A percentile compares a stretch with the other conserved stretches of the same genome.
Conservation (phyloP, 1,140 invertebrate genomes). For the Vollenhovia emeryi region DNA sequence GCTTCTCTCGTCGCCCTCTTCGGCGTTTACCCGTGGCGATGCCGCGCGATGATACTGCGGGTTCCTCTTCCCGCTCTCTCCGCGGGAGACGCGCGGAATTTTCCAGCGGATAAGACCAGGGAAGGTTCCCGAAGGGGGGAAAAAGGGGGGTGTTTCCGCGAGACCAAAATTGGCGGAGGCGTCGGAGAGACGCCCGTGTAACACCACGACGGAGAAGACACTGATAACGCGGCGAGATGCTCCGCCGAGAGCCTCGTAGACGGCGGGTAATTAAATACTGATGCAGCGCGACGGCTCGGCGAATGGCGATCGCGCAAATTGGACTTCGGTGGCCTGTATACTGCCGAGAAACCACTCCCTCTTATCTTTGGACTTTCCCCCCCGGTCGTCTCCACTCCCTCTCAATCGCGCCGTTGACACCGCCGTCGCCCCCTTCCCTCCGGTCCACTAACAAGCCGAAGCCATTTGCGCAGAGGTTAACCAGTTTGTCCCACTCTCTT, state of each 20-base stretch:
- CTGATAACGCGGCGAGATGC: background rate
- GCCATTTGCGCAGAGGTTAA: constrained; percentile 81
- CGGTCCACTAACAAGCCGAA: constrained; percentile 60
- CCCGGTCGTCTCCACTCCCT: constrained; percentile 70
- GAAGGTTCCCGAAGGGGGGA: no score
- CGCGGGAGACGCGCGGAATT: background rate
- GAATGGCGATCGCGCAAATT: constrained; percentile 64
- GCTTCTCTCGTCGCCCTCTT: no score
- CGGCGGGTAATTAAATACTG: constrained; percentile 36
- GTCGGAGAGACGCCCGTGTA: no score
- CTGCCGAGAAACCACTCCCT: constrained; percentile 72
- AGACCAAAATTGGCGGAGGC: background rate
- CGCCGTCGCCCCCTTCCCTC: constrained; percentile 66
- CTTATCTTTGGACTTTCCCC: constrained; percentile 85
- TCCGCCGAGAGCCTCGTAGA: background rate
- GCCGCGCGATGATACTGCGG: no score
- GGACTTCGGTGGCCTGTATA: constrained; percentile 68
- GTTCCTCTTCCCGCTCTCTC: no score
- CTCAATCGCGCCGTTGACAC: constrained; percentile 35
- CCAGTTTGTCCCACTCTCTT: constrained; percentile 85
- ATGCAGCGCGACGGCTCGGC: constrained; percentile 19
- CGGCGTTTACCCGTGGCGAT: no score
- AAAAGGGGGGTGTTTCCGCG: background rate
- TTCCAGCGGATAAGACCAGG: background rate
- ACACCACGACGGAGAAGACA: background rate